phyloP scores from a whole-genome alignment of 30 jellyfish, hydroid and myxozoan species.

The Hydractinia echinata region DNA sequence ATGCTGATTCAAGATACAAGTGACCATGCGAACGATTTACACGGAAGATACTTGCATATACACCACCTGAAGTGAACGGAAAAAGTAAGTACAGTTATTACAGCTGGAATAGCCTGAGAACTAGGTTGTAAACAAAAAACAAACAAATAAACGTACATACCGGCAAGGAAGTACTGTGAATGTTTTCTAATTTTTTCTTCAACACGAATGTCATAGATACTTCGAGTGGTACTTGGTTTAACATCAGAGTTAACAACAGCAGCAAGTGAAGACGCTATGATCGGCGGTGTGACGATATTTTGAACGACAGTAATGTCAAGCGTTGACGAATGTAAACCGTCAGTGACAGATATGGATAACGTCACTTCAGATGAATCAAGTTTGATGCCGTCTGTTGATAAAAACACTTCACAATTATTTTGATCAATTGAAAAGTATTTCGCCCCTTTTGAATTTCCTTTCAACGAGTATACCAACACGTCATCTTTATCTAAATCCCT shows the following conservation, averaged over 20 bases:
- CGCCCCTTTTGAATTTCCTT: not conserved
- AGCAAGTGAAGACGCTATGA: not conserved
- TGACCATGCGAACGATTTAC: not conserved
- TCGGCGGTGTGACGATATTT: not conserved
- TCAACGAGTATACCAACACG: conserved; percentile 3
- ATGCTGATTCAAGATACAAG: not conserved
- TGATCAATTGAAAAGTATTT: not conserved
- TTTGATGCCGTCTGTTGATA: not conserved
- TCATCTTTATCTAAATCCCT: conserved; percentile 7
- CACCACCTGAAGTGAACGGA: not conserved
- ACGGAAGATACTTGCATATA: not conserved
- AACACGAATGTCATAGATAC: not conserved
- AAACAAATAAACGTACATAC: not conserved
- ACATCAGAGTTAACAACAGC: not conserved
- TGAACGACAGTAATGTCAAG: not conserved
- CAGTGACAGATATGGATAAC: not conserved
- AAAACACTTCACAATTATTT: not conserved
- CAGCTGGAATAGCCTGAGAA: not conserved
- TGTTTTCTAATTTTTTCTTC: not conserved
- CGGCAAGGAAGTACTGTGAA: not conserved
- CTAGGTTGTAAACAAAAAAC: not conserved
- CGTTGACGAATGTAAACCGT: not conserved
- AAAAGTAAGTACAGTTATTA: not conserved
- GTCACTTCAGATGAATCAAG: not conserved
- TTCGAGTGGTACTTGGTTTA: not conserved